These are phyloP conservation scores for Lycodopsis pacificus DNA, from an alignment of 2,797 vertebrate genomes.

Conservation along the genomic window DNA sequence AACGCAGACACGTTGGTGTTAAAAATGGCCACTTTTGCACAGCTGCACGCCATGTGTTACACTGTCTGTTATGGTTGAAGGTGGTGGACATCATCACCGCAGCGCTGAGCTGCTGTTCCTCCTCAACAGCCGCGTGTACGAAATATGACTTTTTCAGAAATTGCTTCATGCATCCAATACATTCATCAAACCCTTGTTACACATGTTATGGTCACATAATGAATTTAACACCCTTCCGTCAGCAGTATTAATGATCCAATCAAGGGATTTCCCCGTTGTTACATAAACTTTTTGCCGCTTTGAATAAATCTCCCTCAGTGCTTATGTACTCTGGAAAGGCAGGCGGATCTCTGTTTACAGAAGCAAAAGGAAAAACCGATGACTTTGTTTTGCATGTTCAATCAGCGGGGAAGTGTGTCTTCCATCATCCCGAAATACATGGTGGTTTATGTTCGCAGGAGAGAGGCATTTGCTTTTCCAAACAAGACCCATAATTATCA, in stretches of 20 bases:
- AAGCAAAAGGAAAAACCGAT: constrained; percentile 61
- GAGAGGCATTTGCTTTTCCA: constrained; percentile 75
- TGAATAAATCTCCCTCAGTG: constrained; percentile 79
- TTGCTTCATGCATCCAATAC: constrained; percentile 33
- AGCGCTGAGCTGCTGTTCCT: constrained; percentile 41
- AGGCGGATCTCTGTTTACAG: constrained; percentile 67
- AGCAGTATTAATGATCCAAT: constrained; percentile 81
- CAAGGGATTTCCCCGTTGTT: constrained; percentile 75
- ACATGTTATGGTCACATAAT: constrained; percentile 81
- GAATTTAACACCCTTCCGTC: constrained; percentile 81
- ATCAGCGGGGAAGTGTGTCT: constrained; percentile 80
- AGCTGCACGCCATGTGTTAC: constrained; percentile 80
- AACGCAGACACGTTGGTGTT: constrained; percentile 39
- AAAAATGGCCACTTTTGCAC: constrained; percentile 56
- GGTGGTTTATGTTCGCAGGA: constrained; percentile 81
- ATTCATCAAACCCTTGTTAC: constrained; percentile 78
- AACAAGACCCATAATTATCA: constrained; percentile 79
- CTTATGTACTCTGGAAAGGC: constrained; percentile 60
- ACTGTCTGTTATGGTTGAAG: constrained; percentile 56
- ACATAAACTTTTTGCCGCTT: constrained; percentile 73
- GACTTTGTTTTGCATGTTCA: constrained; percentile 72
- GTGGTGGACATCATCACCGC: constrained; percentile 37
- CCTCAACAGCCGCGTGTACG: constrained; percentile 18
- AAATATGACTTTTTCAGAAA: constrained; percentile 31
- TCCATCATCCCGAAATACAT: constrained; percentile 68